Evolutionary conservation across 2,797 vertebrate genomes (phyloP).

Genomic region (Scomberomorus guttatus): DNA sequence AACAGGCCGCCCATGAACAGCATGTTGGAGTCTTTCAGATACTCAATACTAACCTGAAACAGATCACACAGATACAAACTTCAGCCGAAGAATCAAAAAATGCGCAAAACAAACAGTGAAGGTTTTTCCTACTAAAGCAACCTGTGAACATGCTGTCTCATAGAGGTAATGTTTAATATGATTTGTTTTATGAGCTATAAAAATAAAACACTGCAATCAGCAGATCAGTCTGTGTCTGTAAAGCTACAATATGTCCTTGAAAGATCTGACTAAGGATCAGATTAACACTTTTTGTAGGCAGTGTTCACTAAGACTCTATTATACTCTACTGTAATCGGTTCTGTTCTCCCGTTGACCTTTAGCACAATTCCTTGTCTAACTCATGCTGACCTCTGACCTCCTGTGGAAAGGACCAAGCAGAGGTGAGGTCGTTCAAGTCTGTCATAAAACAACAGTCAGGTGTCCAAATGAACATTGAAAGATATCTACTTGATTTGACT

Average conservation of each 20-base stretch:
- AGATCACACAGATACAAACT: slow-evolving; percentile 29
- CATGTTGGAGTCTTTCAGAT: slow-evolving; percentile 94
- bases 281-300: not conserved
- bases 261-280: not conserved
- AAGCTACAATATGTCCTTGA: not conserved
- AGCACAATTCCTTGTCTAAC: too few species aligned
- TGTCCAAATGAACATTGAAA: too few species aligned
- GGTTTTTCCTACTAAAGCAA: not conserved
- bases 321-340: not conserved
- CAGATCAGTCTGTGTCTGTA: not conserved
- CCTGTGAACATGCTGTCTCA: not conserved
- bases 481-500: too few species aligned
- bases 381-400: not conserved
- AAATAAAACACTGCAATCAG: slow-evolving; percentile 21
- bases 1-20: slow-evolving; percentile 94
- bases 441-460: too few species aligned
- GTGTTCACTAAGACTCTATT: not conserved
- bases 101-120: not conserved
- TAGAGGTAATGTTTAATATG: not conserved
- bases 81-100: not conserved
- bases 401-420: not conserved
- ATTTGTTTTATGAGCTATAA: slow-evolving; percentile 47
- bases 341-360: not conserved
- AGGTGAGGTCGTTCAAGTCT: not conserved
- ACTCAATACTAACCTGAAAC: slow-evolving; percentile 90